These are phyloP conservation scores for Tenthredo notha DNA, from an alignment of 2,888 invertebrate species.

Conservation along the genomic window DNA sequence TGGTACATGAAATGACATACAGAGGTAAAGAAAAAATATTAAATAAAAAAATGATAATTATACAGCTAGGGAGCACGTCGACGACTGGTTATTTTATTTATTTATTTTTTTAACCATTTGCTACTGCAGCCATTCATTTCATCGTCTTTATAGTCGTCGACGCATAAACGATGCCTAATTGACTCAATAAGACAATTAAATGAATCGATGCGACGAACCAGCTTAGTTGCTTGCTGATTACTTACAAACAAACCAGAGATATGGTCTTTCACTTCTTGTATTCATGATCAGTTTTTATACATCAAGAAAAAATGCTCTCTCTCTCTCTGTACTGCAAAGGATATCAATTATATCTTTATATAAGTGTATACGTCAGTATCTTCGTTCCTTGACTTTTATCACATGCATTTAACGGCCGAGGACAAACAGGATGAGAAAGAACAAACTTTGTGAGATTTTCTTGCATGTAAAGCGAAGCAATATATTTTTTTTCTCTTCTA, in stretches of 20 bases:
- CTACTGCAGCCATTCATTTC: slow-evolving; percentile 4
- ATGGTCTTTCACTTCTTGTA: background rate
- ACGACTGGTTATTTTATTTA: background rate
- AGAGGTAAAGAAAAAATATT: slow-evolving; percentile 45
- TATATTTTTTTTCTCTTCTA: background rate
- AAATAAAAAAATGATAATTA: slow-evolving; percentile 51
- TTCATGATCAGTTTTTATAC: background rate
- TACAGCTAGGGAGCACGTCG: slow-evolving; percentile 37
- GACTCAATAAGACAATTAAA: slow-evolving; percentile 68
- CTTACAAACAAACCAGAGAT: background rate
- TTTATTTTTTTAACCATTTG: background rate
- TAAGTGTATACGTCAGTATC: background rate
- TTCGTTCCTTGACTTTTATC: background rate
- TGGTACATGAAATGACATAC: slow-evolving; percentile 23
- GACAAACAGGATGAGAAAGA: background rate
- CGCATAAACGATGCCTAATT: slow-evolving; percentile 65
- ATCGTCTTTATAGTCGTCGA: background rate
- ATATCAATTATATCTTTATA: too few relatives aligned
- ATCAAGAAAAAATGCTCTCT: background rate
- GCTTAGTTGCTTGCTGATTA: background rate
- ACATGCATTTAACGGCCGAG: background rate
- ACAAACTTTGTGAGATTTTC: background rate
- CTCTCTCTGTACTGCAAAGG: background rate
- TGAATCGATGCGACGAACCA: slow-evolving; percentile 49
- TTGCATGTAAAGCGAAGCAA: background rate